Evolutionary conservation across 2,888 invertebrate species (phyloP).

Genomic region (Drosophila acutilabella): DNA sequence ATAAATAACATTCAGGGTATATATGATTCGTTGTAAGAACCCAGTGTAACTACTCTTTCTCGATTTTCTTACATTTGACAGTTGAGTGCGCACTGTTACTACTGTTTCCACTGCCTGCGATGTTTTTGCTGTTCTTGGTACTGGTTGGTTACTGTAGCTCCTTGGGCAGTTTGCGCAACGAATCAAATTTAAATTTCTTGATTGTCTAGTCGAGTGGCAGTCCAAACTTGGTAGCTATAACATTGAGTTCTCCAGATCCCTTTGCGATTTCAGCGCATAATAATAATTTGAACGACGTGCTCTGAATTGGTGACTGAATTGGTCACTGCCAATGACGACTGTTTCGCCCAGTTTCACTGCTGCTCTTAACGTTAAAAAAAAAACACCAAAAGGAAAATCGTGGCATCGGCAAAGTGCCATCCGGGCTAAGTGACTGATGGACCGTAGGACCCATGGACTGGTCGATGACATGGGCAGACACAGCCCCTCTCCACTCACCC

Average conservation of each 20-base stretch:
- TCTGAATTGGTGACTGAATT: constrained; percentile 75
- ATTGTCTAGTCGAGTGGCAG: constrained; percentile 78
- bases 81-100: constrained; percentile 68
- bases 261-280: constrained; percentile 83
- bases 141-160: constrained; percentile 29
- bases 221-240: constrained; percentile 60
- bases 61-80: constrained; percentile 71
- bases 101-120: constrained; percentile 9
- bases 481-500: neutral
- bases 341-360: constrained; percentile 4
- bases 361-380: constrained; percentile 32
- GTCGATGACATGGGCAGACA: constrained; percentile 54
- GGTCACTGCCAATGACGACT: constrained; percentile 51
- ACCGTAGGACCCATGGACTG: constrained; percentile 67
- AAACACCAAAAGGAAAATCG: constrained; percentile 21
- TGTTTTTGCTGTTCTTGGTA: constrained; percentile 20
- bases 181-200: constrained; percentile 82
- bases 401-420: constrained; percentile 62
- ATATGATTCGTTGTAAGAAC: neutral
- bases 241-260: constrained; percentile 67
- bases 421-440: constrained; percentile 71
- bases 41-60: neutral
- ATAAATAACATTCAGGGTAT: neutral
- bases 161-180: constrained; percentile 77
- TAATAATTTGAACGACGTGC: constrained; percentile 83